phyloP scores from a whole-genome alignment of 2,797 vertebrate species.

The Bradypus variegatus region DNA sequence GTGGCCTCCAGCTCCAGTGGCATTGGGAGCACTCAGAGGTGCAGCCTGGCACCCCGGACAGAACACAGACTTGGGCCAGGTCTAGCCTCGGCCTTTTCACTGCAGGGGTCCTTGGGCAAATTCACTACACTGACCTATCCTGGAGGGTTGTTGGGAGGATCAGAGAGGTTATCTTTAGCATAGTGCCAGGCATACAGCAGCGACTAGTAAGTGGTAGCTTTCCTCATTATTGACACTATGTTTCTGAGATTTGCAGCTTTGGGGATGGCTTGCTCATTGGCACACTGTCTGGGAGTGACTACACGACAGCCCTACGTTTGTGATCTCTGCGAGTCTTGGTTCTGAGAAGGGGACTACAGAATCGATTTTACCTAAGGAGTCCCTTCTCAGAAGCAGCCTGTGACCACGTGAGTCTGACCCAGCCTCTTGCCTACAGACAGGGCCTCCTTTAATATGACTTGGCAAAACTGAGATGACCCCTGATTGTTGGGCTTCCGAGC shows the following conservation, averaged over 20 bases:
- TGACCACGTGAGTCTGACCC: neutral
- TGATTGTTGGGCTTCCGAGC: neutral
- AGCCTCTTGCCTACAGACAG: neutral
- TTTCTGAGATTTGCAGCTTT: neutral
- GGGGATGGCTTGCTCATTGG: neutral
- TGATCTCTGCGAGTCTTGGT: neutral
- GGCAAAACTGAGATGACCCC: neutral
- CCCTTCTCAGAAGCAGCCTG: neutral
- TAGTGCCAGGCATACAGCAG: neutral
- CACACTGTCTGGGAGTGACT: neutral
- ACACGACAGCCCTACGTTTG: rapidly evolving
- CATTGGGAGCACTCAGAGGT: neutral
- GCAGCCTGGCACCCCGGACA: neutral
- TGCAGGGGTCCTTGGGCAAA: neutral
- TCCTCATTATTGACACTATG: neutral
- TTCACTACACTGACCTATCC: neutral
- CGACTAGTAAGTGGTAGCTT: neutral
- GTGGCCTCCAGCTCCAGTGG: neutral
- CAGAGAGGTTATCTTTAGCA: neutral
- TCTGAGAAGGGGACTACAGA: neutral
- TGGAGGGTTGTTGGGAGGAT: neutral
- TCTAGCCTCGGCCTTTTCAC: neutral
- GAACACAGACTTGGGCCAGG: neutral
- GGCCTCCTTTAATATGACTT: neutral
- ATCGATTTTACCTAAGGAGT: neutral